phyloP scores from a whole-genome alignment of 2,888 invertebrate genomes.

The Didymodactylos carnosus region DNA sequence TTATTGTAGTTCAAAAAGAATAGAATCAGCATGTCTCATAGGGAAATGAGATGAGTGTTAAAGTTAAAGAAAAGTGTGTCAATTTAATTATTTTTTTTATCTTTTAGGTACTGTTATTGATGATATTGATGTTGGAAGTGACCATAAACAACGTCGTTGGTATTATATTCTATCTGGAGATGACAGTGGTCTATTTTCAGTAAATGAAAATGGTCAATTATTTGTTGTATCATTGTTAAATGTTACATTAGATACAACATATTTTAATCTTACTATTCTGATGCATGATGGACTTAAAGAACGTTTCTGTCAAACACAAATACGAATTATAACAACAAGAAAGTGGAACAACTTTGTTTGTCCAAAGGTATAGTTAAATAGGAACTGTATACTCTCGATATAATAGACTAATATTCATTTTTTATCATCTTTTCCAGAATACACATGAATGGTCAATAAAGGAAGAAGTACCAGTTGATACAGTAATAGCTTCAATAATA shows the following conservation, averaged over 20 bases:
- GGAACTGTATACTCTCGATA: background rate
- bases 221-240: background rate
- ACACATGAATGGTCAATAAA: background rate
- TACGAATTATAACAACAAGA: background rate
- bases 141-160: background rate
- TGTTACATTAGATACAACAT: background rate
- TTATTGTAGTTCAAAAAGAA: too few relatives aligned
- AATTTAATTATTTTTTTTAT: background rate
- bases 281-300: background rate
- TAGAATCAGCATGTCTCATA: too few relatives aligned
- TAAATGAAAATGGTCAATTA: background rate
- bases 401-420: background rate
- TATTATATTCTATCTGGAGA: background rate
- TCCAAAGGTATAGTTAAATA: background rate
- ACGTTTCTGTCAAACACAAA: background rate
- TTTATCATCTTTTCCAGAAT: background rate
- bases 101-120: background rate
- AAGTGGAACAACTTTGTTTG: background rate
- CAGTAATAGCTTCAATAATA: too few relatives aligned
- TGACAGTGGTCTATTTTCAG: background rate
- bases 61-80: too few relatives aligned
- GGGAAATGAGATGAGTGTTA: too few relatives aligned
- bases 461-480: background rate
- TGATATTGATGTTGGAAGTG: background rate
- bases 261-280: background rate